phyloP scores from a whole-genome alignment of 2,797 vertebrate genomes.

The Champsocephalus gunnari region DNA sequence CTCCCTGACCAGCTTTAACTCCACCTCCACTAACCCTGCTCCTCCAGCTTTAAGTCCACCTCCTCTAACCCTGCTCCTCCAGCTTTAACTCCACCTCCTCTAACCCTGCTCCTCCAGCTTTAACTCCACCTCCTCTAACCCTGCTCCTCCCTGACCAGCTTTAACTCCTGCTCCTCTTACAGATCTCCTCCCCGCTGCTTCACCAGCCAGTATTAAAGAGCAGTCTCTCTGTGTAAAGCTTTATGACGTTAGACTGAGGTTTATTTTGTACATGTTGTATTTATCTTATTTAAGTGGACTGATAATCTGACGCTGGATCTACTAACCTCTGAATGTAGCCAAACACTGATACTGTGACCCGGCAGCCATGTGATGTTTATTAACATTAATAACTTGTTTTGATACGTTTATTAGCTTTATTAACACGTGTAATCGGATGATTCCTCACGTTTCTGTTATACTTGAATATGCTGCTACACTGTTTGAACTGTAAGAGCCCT shows the following conservation, averaged over 20 bases:
- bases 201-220: too few relatives aligned
- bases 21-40: too few relatives aligned
- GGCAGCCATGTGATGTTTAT: conserved; percentile 42
- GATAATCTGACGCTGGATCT: conserved; percentile 46
- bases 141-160: too few relatives aligned
- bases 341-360: conserved; percentile 80
- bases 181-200: too few relatives aligned
- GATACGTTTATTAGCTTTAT: conserved; percentile 17
- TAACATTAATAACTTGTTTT: conserved; percentile 27
- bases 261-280: conserved; percentile 49
- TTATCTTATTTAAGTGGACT: conserved; percentile 75
- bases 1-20: too few relatives aligned
- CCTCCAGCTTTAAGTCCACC: too few relatives aligned
- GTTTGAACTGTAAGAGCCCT: conserved; percentile 27
- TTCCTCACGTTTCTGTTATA: conserved; percentile 61
- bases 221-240: background rate
- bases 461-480: conserved; percentile 81
- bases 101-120: too few relatives aligned
- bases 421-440: conserved; percentile 38
- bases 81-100: too few relatives aligned
- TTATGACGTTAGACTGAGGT: conserved; percentile 35
- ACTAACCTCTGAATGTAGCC: conserved; percentile 79
- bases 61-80: too few relatives aligned
- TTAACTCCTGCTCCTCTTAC: too few relatives aligned
- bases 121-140: too few relatives aligned